A percentile compares a stretch with the other conserved stretches of the same genome.
Conservation (phyloP, 1,140 invertebrate species). For the Aleiodes sp. region DNA sequence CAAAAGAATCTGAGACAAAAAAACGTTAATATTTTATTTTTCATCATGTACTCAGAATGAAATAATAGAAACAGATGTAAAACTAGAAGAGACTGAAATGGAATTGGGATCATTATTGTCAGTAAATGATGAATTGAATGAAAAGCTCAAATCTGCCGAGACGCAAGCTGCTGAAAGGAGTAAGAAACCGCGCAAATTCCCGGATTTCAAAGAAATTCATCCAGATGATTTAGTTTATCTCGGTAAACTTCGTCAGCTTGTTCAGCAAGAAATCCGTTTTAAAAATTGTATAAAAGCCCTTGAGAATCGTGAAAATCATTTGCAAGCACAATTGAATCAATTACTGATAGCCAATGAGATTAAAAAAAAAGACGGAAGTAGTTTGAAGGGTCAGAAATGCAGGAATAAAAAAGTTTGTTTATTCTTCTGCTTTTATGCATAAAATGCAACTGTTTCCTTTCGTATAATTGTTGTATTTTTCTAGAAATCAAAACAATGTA, state of each 20-base stretch:
- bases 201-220: constrained; percentile 51
- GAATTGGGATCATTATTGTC: constrained; percentile 49
- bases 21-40: background rate
- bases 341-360: constrained; percentile 32
- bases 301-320: constrained; percentile 46
- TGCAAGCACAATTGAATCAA: constrained; percentile 49
- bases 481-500: too few relatives aligned
- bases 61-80: constrained; percentile 55
- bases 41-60: constrained; percentile 47
- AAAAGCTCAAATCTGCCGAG: constrained; percentile 31
- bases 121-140: constrained; percentile 49
- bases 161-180: constrained; percentile 39
- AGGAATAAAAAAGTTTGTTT: background rate
- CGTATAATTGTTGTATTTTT: too few relatives aligned
- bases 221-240: constrained; percentile 54
- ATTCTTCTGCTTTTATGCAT: too few relatives aligned
- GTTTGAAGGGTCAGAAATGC: background rate
- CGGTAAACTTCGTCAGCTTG: constrained; percentile 49
- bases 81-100: constrained; percentile 52
- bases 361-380: constrained; percentile 24
- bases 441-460: too few relatives aligned
- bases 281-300: constrained; percentile 52
- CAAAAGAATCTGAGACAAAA: background rate
- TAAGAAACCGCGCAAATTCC: constrained; percentile 36
- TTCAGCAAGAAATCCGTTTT: constrained; percentile 48